Conservation (phyloP, 2,113 vertebrate genomes). For the Lampris incognitus region DNA sequence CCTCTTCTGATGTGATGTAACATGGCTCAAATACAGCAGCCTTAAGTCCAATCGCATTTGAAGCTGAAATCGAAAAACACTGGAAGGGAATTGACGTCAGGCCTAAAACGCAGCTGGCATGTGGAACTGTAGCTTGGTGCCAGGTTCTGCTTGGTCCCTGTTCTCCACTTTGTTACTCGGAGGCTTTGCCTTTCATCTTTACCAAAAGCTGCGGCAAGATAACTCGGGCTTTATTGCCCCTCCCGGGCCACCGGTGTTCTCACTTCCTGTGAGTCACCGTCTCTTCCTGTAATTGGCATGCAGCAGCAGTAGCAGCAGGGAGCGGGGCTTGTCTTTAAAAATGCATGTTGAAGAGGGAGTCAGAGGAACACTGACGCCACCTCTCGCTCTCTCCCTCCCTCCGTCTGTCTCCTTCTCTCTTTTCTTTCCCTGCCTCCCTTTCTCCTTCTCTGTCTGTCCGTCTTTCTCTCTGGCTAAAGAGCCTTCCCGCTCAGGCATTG, state of each 20-base stretch:
- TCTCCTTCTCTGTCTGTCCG: not conserved
- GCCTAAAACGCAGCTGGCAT: not conserved
- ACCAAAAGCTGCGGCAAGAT: not conserved
- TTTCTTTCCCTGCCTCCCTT: not conserved
- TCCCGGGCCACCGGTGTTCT: conserved; percentile 36
- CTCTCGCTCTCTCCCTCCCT: conserved; percentile 19
- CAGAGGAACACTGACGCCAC: conserved; percentile 71
- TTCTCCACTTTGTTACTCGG: not conserved
- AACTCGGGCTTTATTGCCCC: conserved; percentile 44
- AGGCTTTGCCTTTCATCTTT: not conserved
- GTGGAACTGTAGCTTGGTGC: not conserved
- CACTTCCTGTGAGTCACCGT: conserved; percentile 74
- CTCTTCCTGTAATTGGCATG: conserved; percentile 76
- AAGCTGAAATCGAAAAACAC: no score
- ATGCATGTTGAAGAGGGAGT: conserved; percentile 74
- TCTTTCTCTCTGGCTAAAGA: conserved; percentile 56
- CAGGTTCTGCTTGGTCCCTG: not conserved
- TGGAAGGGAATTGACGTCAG: not conserved
- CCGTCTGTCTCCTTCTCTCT: conserved; percentile 54
- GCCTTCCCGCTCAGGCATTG: conserved; percentile 35
- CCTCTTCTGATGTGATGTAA: no score
- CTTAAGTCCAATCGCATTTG: no score
- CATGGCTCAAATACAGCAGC: no score
- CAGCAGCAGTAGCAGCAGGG: conserved; percentile 76
- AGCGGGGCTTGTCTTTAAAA: conserved; percentile 75